Evolutionary conservation across 1,140 invertebrate species (phyloP), one percentile per base, ranked within the genome.

Genomic region (Triops cancriformis): DNA sequence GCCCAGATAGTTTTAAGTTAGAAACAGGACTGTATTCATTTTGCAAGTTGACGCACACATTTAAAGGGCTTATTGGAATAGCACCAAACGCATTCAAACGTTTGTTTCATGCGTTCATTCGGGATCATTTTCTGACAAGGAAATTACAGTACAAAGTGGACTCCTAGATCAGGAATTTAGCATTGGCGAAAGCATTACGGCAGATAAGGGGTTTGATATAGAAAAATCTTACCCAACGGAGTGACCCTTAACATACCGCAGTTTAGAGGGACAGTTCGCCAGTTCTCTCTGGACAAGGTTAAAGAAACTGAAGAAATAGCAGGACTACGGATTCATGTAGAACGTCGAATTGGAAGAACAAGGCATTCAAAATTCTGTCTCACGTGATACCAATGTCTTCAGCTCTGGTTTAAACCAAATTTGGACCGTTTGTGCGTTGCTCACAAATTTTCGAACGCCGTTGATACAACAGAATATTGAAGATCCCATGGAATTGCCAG

Each of bases 21-120:
- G 42, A 76, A n/a, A 31, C 27, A 0, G 74, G 28, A 45, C 1
- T 76, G 74, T 64, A 76, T 43, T 76, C 74, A 45, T 76, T 76
- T 45, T 76, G 31, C 74, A 76, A 76, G 74, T 11, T 10, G 10
- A 76, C 74, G 45, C 27, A 76, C 0, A 76, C 74, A 11, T 76
- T 45, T 43, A 76, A 76, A 45, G 74, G 74, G 7, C 41, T 76
- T 26, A 41, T 76, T 28, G 74, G 74, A 43, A 76, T 76, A n/a
- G 74, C 41, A 7, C 74, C 74, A 18, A 76, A 76, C 27, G 26
- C n/a, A 10, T 76, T n/a, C n/a, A n/a, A 18, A 76, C 74, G 27
- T 76, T 76, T 43, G 74, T 76, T 43, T 76, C 74, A 7, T 27
- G 14, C 10, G 1, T 76, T 41, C 18, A 11, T 42, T 76, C 74